phyloP scores from a whole-genome alignment of 2,888 invertebrate species.

The Gisinianus flammeolus region DNA sequence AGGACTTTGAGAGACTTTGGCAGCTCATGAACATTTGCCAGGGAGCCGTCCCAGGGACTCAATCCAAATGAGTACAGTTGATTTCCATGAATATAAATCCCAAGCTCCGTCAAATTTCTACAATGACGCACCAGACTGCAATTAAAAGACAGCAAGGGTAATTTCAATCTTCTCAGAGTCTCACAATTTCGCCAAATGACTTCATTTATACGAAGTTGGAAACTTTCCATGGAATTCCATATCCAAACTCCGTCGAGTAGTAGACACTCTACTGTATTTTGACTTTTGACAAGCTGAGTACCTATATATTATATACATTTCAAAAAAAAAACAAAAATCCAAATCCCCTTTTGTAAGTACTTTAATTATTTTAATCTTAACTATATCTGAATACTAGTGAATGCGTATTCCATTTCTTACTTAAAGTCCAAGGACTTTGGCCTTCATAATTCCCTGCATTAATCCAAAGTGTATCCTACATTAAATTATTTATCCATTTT shows the following conservation, averaged over 20 bases:
- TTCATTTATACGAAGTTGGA: not conserved
- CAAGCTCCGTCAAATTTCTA: slow-evolving; percentile 14
- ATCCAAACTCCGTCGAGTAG: slow-evolving; percentile 34
- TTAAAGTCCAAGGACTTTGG: slow-evolving; percentile 28
- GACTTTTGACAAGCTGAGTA: slow-evolving; percentile 17
- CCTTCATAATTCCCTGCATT: slow-evolving; percentile 34
- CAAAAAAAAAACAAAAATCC: not conserved
- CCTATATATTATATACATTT: not conserved
- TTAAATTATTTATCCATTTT: too few species aligned
- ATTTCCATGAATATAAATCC: slow-evolving; percentile 16
- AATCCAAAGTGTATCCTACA: slow-evolving; percentile 34
- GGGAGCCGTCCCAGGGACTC: not conserved
- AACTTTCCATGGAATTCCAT: slow-evolving; percentile 17
- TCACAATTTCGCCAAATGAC: slow-evolving; percentile 6
- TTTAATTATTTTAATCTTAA: too few species aligned
- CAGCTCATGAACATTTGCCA: not conserved
- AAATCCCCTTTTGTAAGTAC: too few species aligned
- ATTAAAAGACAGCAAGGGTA: slow-evolving; percentile 23
- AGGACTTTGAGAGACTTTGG: slow-evolving; percentile 11
- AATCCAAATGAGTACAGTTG: slow-evolving; percentile 23
- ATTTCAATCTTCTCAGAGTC: slow-evolving; percentile 17
- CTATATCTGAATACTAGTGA: too few species aligned
- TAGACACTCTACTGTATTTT: slow-evolving; percentile 23
- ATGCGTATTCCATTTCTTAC: not conserved
- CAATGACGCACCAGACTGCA: not conserved